These are phyloP conservation scores for Lycaon pictus DNA, from an alignment of 2,113 vertebrate species.

Conservation along the genomic window DNA sequence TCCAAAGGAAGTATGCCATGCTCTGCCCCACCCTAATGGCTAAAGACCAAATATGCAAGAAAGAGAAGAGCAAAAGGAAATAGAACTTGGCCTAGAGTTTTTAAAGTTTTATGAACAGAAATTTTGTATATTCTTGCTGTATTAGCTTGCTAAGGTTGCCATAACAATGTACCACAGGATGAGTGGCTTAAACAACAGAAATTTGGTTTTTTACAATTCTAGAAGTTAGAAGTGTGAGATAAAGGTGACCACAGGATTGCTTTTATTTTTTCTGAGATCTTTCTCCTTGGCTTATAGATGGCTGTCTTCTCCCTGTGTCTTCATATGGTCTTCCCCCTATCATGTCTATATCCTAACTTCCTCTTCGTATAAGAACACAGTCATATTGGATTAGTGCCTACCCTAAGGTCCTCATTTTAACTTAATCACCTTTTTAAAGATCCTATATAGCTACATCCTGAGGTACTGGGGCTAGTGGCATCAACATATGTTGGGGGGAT, in stretches of 20 bases:
- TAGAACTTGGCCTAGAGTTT: not conserved
- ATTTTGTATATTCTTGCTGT: not conserved
- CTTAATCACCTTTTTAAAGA: not conserved
- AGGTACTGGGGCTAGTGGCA: not conserved
- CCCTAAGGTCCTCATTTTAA: not conserved
- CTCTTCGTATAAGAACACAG: not conserved
- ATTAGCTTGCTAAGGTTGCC: not conserved
- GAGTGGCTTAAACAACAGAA: not conserved
- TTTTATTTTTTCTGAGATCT: not conserved
- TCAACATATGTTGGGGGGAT: not conserved
- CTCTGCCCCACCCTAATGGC: not conserved
- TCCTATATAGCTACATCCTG: not conserved
- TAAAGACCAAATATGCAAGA: not conserved
- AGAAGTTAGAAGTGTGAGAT: not conserved
- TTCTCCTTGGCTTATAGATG: not conserved
- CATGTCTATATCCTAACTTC: not conserved
- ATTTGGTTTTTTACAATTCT: slow-evolving; percentile 1
- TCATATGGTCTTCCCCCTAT: not conserved
- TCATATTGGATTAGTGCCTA: not conserved
- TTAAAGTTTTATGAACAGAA: not conserved
- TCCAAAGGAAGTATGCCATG: not conserved
- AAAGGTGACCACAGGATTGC: not conserved
- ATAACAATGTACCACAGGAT: not conserved
- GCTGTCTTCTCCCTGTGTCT: not conserved
- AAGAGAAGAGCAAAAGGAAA: not conserved